These are phyloP conservation scores for Drosophila formosana DNA, from an alignment of 2,888 invertebrate genomes.

Conservation along the genomic window DNA sequence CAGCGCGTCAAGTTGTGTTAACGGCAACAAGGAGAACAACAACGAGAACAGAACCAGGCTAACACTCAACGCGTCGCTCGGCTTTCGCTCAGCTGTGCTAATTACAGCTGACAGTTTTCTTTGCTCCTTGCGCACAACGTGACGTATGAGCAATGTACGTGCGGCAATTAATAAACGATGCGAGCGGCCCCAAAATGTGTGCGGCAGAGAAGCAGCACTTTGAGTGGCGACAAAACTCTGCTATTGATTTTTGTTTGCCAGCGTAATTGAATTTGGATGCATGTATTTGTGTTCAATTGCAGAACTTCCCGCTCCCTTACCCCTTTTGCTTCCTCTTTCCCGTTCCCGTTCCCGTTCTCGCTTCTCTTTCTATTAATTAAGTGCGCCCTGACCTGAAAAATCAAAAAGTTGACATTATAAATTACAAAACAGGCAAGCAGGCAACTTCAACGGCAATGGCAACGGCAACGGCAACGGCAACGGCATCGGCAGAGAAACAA, in stretches of 20 bases:
- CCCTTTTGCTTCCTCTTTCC: not conserved
- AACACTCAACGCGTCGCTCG: constrained; percentile 54
- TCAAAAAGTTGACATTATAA: constrained; percentile 81
- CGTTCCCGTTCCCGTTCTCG: constrained; percentile 27
- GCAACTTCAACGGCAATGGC: not conserved
- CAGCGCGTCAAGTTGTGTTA: constrained; percentile 73
- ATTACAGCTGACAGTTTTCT: constrained; percentile 79
- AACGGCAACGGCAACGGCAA: not conserved
- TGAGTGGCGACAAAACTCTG: constrained; percentile 35
- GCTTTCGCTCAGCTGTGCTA: constrained; percentile 71
- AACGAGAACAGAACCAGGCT: constrained; percentile 19
- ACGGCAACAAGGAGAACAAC: constrained; percentile 33
- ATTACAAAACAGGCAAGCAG: constrained; percentile 70
- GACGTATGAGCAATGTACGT: constrained; percentile 80
- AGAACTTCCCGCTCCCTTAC: constrained; percentile 6
- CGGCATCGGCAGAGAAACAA: too few relatives aligned
- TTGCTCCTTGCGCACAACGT: constrained; percentile 59
- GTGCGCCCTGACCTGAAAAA: constrained; percentile 79
- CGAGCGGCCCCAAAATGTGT: constrained; percentile 5
- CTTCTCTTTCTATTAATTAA: constrained; percentile 75
- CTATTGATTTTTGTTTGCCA: constrained; percentile 73
- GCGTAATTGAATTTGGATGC: constrained; percentile 75
- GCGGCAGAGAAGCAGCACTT: not conserved
- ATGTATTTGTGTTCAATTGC: constrained; percentile 61
- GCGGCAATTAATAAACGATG: constrained; percentile 72